phyloP scores from a whole-genome alignment of 1,140 invertebrate species.

The Nephila pilipes region DNA sequence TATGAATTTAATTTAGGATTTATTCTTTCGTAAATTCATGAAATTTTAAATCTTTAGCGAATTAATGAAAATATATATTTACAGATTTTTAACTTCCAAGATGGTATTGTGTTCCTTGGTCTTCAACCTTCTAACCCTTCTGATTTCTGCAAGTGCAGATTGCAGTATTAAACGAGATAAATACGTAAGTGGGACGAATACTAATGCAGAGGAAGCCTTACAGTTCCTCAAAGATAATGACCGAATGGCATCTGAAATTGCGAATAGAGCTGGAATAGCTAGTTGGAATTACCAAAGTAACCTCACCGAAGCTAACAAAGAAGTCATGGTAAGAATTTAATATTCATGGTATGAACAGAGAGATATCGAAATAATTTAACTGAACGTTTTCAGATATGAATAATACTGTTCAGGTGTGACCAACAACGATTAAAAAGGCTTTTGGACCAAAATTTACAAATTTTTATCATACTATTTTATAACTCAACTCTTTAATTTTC shows the following conservation, averaged over 20 bases:
- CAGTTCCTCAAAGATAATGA: slow-evolving; percentile 70
- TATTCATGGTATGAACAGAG: too few species aligned
- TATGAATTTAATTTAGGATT: too few species aligned
- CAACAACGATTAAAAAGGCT: too few species aligned
- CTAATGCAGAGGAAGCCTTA: slow-evolving; percentile 31
- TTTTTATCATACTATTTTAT: too few species aligned
- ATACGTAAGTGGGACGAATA: slow-evolving; percentile 55
- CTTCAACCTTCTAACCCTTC: not conserved
- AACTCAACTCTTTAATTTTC: too few species aligned
- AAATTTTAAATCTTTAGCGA: not conserved
- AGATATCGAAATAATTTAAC: too few species aligned
- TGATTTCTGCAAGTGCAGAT: not conserved
- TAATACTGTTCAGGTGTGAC: too few species aligned
- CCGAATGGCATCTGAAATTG: not conserved
- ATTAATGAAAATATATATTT: not conserved
- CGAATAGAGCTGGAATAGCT: slow-evolving; percentile 57
- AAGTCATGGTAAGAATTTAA: slow-evolving; percentile 67
- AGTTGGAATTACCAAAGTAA: slow-evolving; percentile 78
- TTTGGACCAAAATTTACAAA: too few species aligned
- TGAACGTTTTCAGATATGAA: too few species aligned
- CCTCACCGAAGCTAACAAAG: slow-evolving; percentile 77
- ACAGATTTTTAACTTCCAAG: not conserved
- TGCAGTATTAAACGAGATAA: slow-evolving; percentile 59
- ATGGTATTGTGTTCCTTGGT: not conserved
- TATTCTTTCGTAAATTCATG: not conserved